Percentiles rank a stretch among this genome's conserved stretches.
Evolutionary conservation across 1,140 invertebrate genomes (phyloP).

Genomic region (Drosophila subpulchrella): DNA sequence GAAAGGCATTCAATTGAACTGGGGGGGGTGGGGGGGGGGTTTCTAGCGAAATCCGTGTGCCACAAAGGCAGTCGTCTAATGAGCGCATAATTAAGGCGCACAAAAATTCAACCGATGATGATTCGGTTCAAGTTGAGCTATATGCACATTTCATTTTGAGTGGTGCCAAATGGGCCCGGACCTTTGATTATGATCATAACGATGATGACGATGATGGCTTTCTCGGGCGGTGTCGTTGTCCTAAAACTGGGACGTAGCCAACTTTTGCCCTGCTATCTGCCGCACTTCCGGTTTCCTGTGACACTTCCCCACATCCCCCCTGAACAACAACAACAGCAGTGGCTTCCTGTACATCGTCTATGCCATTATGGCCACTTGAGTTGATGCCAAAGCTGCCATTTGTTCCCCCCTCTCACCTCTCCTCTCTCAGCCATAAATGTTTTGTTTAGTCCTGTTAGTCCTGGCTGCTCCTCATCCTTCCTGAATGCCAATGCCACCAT

Average conservation of each 20-base stretch:
- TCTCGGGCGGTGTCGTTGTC: conserved; percentile 44
- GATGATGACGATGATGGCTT: conserved; percentile 9
- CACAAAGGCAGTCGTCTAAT: conserved; percentile 38
- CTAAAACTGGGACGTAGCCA: conserved; percentile 59
- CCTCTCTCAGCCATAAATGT: conserved; percentile 59
- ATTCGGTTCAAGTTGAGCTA: conserved; percentile 15
- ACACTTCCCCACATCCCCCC: conserved; percentile 62
- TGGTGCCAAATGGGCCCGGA: neutral
- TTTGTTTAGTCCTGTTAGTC: conserved; percentile 38
- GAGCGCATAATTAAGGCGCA: conserved; percentile 55
- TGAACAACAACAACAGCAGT: conserved; percentile 34
- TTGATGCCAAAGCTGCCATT: conserved; percentile 70
- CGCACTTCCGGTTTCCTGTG: conserved; percentile 79
- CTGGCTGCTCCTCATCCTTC: neutral
- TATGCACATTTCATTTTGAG: conserved; percentile 14
- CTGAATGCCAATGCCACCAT: conserved; percentile 13
- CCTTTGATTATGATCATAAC: conserved; percentile 6
- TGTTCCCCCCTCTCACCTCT: conserved; percentile 35
- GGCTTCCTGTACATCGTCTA: conserved; percentile 78
- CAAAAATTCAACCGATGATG: neutral
- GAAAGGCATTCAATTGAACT: conserved; percentile 79
- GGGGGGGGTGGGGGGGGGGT: neutral
- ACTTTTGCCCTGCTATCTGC: conserved; percentile 74
- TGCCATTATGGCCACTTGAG: conserved; percentile 80
- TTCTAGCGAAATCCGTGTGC: conserved; percentile 4